Percentiles rank a stretch among this genome's conserved stretches.
Conservation (phyloP, 2,113 vertebrate genomes). For the Varanus salvator region DNA sequence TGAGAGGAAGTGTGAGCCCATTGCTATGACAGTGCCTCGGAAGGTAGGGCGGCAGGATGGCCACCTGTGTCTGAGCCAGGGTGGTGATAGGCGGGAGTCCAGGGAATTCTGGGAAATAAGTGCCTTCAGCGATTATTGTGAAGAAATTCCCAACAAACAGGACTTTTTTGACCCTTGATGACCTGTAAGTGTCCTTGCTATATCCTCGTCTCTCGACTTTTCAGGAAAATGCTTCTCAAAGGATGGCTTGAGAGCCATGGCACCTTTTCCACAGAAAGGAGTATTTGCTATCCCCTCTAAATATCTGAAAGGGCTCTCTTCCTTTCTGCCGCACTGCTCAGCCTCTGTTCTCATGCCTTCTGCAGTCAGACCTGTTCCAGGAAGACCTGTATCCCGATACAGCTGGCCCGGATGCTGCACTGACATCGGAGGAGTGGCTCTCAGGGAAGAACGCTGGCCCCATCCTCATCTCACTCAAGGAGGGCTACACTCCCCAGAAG, state of each 20-base stretch:
- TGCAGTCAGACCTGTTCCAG: constrained; percentile 91
- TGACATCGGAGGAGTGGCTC: constrained; percentile 88
- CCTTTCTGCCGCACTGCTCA: no score
- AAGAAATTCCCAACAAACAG: no score
- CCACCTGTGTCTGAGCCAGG: no score
- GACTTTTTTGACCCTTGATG: neutral
- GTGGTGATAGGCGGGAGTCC: neutral
- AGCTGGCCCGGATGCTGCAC: constrained; percentile 85
- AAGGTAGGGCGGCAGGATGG: constrained; percentile 73
- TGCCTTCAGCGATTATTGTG: no score
- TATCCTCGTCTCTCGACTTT: neutral
- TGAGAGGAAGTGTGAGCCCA: constrained; percentile 86
- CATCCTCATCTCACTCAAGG: constrained; percentile 87
- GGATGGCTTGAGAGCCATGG: neutral
- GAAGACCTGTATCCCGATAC: constrained; percentile 91
- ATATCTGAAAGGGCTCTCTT: neutral
- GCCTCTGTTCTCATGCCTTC: constrained; percentile 13
- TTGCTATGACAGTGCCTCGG: constrained; percentile 86
- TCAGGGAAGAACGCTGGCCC: constrained; percentile 82
- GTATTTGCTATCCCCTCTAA: neutral
- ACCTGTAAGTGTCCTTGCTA: no score
- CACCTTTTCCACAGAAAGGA: neutral
- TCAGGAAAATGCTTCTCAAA: neutral
- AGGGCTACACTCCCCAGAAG: constrained; percentile 84
- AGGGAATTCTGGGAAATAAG: neutral